Evolutionary conservation across 2,888 invertebrate species (phyloP), one percentile per base, ranked within the genome.

Genomic region (Leucozona laternaria): DNA sequence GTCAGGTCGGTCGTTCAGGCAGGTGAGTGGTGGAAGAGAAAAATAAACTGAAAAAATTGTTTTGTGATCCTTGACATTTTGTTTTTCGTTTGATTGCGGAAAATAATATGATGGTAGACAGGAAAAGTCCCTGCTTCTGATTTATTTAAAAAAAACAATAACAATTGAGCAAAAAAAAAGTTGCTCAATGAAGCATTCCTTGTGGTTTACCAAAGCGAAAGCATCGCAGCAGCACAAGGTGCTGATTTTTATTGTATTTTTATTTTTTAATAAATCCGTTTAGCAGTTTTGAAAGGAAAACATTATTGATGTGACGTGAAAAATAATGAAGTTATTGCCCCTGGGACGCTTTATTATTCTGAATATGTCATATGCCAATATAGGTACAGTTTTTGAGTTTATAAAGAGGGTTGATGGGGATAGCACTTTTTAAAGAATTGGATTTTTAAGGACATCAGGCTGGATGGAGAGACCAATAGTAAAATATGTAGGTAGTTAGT

Each of bases 11-110:
- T 37, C 11, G 13, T 66, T 58, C 55, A 15, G n/a, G 13, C 62
- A 57, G 57, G 73, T 50, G 55, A 79, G 22, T 20, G 11, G 40
- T 13, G 45, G 10, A 11, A 57, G 22, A 43, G 37, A 28, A 43
- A 40, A 55, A 45, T 6, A 43, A 28, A 37, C 13, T 15, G 15
- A 17, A 64, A 64, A 66, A 48, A 31, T 66, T 48, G 17, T 55
- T 57, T 64, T 76, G 34, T 76, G 71, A 79, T 79, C 79, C 79
- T 84, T 84, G 84, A 84, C 83, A 84, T 70, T 73, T 79, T 71
- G 43, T 62, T 84, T 84, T 70, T 73, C 37, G 40, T 57, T 71
- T 62, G 62, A 55, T 45, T 53, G 68, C n/a, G n/a, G 68, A 68
- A 68, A 68, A 53, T 53, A 66, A 48, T 66, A 66, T 20, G 45